A percentile compares a stretch with the other conserved stretches of the same genome.
Conservation (phyloP, 2,797 vertebrate genomes). For the Sitta carolinensis region DNA sequence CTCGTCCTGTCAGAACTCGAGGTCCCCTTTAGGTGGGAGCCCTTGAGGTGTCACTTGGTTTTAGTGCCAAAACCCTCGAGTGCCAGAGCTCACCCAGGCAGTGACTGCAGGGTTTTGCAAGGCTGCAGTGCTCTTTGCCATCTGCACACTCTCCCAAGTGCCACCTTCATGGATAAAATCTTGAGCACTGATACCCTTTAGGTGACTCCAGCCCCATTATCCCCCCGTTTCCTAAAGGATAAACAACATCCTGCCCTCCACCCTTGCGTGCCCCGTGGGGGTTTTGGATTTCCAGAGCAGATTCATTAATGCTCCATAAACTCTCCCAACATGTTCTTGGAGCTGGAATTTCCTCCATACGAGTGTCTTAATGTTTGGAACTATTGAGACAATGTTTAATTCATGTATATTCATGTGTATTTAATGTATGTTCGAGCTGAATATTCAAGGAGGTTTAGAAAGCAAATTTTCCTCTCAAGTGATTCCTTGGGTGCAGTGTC, state of each 20-base stretch:
- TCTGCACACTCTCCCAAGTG: neutral
- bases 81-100: neutral
- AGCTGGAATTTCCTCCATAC: neutral
- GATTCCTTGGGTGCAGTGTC: neutral
- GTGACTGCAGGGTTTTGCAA: neutral
- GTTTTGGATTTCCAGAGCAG: conserved; percentile 10
- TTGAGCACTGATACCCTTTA: neutral
- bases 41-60: conserved; percentile 29
- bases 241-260: conserved; percentile 39
- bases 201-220: neutral
- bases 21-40: conserved; percentile 13
- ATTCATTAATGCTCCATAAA: neutral
- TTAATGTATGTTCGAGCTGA: neutral
- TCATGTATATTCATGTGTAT: neutral
- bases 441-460: neutral
- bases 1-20: conserved; percentile 50
- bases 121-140: neutral
- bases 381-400: neutral
- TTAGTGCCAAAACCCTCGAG: neutral
- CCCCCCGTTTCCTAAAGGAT: neutral
- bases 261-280: conserved; percentile 39
- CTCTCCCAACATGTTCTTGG: neutral
- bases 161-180: neutral
- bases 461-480: neutral
- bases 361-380: neutral